Conservation (phyloP, 2,797 vertebrate genomes). For the Hydrolagus colliei region DNA sequence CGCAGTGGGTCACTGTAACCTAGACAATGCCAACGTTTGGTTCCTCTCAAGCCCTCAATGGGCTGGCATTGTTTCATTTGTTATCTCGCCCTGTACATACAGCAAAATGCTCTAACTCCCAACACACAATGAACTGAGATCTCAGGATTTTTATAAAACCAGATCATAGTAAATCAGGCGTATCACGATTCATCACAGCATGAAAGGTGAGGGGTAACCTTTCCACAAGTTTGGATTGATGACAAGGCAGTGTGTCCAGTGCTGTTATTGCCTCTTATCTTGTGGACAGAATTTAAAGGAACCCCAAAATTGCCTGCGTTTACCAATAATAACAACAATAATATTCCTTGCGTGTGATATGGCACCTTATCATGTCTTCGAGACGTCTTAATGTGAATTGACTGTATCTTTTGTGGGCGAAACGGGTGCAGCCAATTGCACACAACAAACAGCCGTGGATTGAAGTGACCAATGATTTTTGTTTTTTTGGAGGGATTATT, state of each 20-base stretch:
- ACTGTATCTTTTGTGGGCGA: no score
- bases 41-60: neutral
- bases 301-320: neutral
- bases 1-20: neutral
- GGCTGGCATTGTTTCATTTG: neutral
- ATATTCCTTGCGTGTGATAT: no score
- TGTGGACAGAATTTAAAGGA: neutral
- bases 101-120: neutral
- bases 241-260: neutral
- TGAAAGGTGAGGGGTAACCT: neutral
- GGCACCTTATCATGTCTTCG: no score
- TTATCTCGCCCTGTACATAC: neutral
- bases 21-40: neutral
- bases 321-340: no score
- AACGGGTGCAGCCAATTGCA: no score
- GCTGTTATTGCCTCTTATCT: neutral
- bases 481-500: no score
- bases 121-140: neutral
- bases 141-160: neutral
- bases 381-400: no score
- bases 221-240: neutral
- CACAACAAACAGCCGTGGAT: no score
- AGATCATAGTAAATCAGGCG: neutral
- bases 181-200: neutral
- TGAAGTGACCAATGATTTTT: no score